These are phyloP conservation scores for Ageneiosus marmoratus DNA, from an alignment of 2,113 vertebrate genomes.

Conservation along the genomic window DNA sequence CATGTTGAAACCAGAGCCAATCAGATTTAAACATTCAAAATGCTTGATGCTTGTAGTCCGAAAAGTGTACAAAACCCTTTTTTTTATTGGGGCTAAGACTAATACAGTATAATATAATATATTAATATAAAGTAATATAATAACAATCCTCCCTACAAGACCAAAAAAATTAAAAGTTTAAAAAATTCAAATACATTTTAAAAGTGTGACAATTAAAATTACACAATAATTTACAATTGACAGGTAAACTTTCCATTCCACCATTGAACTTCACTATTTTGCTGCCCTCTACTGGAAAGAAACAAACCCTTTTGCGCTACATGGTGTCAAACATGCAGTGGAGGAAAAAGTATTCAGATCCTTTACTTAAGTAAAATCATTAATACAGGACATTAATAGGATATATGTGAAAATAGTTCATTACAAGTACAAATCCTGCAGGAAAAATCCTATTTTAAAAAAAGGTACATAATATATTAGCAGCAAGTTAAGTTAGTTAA, in stretches of 20 bases:
- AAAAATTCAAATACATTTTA: background rate
- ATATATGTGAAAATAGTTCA: no score
- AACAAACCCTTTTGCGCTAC: background rate
- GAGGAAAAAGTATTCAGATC: no score
- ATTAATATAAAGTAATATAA: no score
- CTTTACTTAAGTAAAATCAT: no score
- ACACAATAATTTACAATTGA: background rate
- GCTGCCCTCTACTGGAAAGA: slow-evolving; percentile 13
- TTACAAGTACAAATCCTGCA: no score
- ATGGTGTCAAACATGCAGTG: background rate
- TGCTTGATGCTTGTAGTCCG: background rate
- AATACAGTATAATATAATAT: no score
- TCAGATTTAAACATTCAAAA: background rate
- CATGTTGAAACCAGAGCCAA: background rate
- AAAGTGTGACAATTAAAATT: background rate
- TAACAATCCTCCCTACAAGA: background rate
- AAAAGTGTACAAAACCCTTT: background rate
- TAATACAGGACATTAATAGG: no score
- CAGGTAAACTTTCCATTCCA: background rate
- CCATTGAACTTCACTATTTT: background rate
- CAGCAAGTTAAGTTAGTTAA: no score
- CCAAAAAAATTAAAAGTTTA: background rate
- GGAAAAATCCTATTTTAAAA: no score
- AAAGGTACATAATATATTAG: no score
- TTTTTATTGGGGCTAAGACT: background rate